Evolutionary conservation across 2,888 invertebrate species (phyloP), one percentile per base, ranked within the genome.

Genomic region (Pseudolycoriella hygida): DNA sequence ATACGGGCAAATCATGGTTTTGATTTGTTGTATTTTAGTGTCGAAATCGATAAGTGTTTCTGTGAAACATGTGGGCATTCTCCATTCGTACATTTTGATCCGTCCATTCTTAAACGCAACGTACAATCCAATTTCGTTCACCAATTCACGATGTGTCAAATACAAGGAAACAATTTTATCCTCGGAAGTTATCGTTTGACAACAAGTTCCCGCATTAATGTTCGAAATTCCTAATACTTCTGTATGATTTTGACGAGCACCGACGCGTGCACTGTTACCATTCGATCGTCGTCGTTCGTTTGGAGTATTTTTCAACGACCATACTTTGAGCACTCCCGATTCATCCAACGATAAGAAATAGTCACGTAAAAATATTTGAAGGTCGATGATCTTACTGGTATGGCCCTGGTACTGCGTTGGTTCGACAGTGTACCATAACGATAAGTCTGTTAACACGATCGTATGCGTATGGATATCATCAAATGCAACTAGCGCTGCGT

Each of bases 321-420:
- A 64, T 1, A 64, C 50, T 45, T 59, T 60, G 1, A 64, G 47
- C 15, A 53, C 52, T 5, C 66, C 65, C 30, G 54, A 52, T n/a
- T 49, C 48, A 39, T 64, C 60, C 14, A 63, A 49, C 1, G 63
- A 57, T 20, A 65, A 41, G n/a, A 66, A 49, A 38, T 57, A 56
- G 42, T 55, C 54, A 17, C 57, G 54, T 6, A 56, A 52, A 34
- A 65, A 59, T 1, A 60, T 53, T 32, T 54, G 53, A 48, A 60
- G 56, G 30, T 58, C 52, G 1, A 50, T 48, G 6, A 63, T 57
- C 18, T 48, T 49, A 8, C 44, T 18, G n/a, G 49, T 41, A 44
- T 60, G 56, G 31, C 53, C 54, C 1, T 54, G 50, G 37, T 60
- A 47, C 45, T 55, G 54, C 2, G 59, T 55, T 1, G 54, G 53